These are phyloP conservation scores for Poeciliopsis gracilis DNA, from an alignment of 2,797 vertebrate genomes.

Conservation along the genomic window DNA sequence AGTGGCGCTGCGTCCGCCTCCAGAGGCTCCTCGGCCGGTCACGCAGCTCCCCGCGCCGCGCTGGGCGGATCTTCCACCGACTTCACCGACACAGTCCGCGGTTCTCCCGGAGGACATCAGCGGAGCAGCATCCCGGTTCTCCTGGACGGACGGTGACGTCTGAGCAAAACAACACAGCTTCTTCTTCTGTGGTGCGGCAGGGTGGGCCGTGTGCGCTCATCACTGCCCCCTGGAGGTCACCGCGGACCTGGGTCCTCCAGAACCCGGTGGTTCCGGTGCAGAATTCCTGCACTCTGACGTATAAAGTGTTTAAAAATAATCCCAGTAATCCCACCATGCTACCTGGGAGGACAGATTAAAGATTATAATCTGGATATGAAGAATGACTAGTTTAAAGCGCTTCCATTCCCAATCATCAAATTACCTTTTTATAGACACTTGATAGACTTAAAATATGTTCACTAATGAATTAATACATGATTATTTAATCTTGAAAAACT, in stretches of 20 bases:
- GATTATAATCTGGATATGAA: neutral
- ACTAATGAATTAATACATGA: no score
- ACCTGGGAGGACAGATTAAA: neutral
- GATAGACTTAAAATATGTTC: no score
- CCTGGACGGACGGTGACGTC: constrained; percentile 30
- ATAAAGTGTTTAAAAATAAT: neutral
- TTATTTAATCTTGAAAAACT: no score
- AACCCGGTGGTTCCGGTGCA: neutral
- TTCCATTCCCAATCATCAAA: no score
- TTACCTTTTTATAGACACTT: no score
- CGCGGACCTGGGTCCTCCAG: neutral
- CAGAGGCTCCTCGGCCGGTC: neutral
- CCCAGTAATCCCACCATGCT: neutral
- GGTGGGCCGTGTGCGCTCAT: neutral
- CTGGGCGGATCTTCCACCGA: neutral
- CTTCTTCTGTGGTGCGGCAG: constrained; percentile 27
- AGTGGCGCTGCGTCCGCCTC: neutral
- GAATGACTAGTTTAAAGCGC: no score
- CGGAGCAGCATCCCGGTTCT: constrained; percentile 44
- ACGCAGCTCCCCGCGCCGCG: neutral
- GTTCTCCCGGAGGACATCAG: neutral
- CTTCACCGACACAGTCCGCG: neutral
- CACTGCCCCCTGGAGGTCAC: neutral
- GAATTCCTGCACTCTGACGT: neutral
- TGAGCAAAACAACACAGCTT: fast-evolving